Evolutionary conservation across 2,113 vertebrate genomes (phyloP), one percentile per base, ranked within the genome.

Genomic region (Thermophis baileyi): DNA sequence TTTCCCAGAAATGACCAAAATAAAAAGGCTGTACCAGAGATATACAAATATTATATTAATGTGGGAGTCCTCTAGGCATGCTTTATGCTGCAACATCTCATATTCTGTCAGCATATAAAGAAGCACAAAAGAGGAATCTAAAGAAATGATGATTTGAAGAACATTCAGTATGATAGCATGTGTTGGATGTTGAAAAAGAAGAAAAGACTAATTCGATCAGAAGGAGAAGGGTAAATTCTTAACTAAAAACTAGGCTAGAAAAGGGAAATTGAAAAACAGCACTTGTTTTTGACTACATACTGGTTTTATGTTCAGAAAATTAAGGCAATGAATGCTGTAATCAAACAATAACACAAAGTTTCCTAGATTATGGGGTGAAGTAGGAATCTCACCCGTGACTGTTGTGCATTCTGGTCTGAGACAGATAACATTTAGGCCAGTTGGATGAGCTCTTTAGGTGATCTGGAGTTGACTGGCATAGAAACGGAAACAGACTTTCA

Each of bases 221-320:
- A 89, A 95, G 54, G 95, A 60, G 35, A 51, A 0, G n/a, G 69
- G 74, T 94, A 91, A 92, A 94, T 96, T 93, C 93, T 92, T 93
- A 94, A 69, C 69, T 54, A 94, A 85, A 93, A 92, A 93, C 93
- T 8, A 27, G 63, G 47, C 2, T 24, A 5, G 22, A 51, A 53
- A 88, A 94, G 95, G 89, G 90, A 69, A 91, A 96, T 96, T 95
- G 94, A 95, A 96, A 96, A 97, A 93, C 94, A 95, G n/a, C 30
- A 91, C 81, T 94, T 90, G 93, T 96, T 94, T 96, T 95, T 97
- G 94, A 96, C 95, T 92, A 93, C 57, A 89, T 96, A 96, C 93
- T 91, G 94, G 93, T 95, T 95, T 89, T 95, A 92, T 6, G 91
- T 94, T 94, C 93, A 92, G 87, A 93, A 95, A 91, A 0, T 5